phyloP scores from a whole-genome alignment of 1,140 invertebrate genomes.

The Ceratosolen fusciceps region DNA sequence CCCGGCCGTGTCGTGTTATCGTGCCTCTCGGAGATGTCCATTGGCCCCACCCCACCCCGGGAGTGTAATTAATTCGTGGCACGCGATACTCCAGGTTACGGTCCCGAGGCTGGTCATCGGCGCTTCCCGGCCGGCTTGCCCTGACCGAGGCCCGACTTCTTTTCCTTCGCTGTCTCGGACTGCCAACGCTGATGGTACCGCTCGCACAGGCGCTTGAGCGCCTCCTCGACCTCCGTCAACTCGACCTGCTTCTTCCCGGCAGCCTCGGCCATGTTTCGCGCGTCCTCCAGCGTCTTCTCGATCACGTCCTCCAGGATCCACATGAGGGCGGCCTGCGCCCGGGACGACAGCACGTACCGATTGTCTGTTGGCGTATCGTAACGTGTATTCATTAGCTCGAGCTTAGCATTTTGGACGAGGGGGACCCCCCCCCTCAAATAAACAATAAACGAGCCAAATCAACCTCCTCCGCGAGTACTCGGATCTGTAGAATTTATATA shows the following conservation, averaged over 20 bases:
- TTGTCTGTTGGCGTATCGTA: slow-evolving; percentile 50
- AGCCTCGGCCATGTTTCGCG: slow-evolving; percentile 58
- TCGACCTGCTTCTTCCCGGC: slow-evolving; percentile 57
- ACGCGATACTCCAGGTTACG: neutral
- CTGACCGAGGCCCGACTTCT: neutral
- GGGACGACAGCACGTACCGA: slow-evolving; percentile 56
- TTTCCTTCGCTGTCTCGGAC: neutral
- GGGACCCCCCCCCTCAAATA: too few relatives aligned
- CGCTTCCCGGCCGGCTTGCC: neutral
- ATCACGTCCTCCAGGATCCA: slow-evolving; percentile 63
- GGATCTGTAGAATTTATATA: too few relatives aligned
- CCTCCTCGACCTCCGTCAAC: slow-evolving; percentile 57
- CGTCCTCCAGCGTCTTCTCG: slow-evolving; percentile 62
- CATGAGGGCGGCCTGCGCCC: slow-evolving; percentile 58
- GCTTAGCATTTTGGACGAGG: too few relatives aligned
- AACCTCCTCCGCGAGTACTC: neutral
- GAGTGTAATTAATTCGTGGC: too few relatives aligned
- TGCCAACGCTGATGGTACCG: slow-evolving; percentile 51
- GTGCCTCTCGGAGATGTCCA: too few relatives aligned
- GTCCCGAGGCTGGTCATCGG: neutral
- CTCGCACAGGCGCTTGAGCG: slow-evolving; percentile 59
- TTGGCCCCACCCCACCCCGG: too few relatives aligned
- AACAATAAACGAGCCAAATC: neutral
- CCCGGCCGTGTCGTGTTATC: too few relatives aligned
- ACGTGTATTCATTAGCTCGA: neutral